phyloP scores from a whole-genome alignment of 2,797 vertebrate species.

The Oryzias sinensis region DNA sequence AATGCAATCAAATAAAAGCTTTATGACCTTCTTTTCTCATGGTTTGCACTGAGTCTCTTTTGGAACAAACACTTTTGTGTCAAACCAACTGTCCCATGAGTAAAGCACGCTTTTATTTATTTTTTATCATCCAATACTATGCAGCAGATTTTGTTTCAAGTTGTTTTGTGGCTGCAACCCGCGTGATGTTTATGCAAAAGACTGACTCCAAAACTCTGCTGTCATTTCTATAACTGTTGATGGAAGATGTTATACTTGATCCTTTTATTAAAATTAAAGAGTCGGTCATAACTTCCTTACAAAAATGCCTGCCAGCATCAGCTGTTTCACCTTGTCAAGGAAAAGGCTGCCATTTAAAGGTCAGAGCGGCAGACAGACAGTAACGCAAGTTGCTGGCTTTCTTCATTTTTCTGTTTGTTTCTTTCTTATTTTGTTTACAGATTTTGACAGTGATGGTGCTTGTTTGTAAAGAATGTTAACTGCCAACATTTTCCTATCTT shows the following conservation, averaged over 20 bases:
- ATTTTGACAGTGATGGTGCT: too few relatives aligned
- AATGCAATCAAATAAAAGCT: constrained; percentile 47
- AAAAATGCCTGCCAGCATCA: constrained; percentile 46
- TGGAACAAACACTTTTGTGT: constrained; percentile 62
- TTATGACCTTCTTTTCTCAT: constrained; percentile 46
- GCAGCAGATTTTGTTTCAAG: constrained; percentile 43
- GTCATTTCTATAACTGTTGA: constrained; percentile 32
- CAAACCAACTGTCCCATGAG: constrained; percentile 43
- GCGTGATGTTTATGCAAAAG: constrained; percentile 38
- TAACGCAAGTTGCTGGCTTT: too few relatives aligned
- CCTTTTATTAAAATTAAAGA: constrained; percentile 24
- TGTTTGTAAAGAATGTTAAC: too few relatives aligned
- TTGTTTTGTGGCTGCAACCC: constrained; percentile 19
- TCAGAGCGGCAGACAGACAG: not conserved
- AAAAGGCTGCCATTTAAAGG: constrained; percentile 33
- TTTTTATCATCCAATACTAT: constrained; percentile 25
- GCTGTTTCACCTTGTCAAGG: constrained; percentile 65
- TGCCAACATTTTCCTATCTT: too few relatives aligned
- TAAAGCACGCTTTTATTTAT: constrained; percentile 29
- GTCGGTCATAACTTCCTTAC: constrained; percentile 64
- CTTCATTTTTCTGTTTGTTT: too few relatives aligned
- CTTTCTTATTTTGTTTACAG: too few relatives aligned
- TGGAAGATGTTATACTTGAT: constrained; percentile 23
- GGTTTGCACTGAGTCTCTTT: constrained; percentile 38
- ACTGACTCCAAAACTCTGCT: constrained; percentile 40